Evolutionary conservation across 2,888 invertebrate genomes (phyloP).

Genomic region (Philhelius pedissequus): DNA sequence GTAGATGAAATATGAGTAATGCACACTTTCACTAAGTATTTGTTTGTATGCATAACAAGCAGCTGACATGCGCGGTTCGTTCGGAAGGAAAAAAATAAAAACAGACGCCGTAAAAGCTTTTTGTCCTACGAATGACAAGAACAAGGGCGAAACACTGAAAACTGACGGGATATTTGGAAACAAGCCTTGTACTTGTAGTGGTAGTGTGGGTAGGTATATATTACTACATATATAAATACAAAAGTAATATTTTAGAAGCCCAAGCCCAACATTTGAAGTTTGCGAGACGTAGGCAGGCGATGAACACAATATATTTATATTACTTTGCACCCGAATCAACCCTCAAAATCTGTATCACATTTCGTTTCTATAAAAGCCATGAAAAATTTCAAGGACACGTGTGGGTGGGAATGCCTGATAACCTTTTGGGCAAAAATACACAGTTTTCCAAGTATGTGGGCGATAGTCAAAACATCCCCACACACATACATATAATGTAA

Average conservation of each 20-base stretch:
- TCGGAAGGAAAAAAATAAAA: background rate
- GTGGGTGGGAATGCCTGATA: background rate
- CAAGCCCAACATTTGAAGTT: background rate
- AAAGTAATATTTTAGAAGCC: background rate
- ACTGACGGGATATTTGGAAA: background rate
- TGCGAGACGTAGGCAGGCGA: background rate
- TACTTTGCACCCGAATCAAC: background rate
- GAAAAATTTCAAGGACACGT: constrained; percentile 2
- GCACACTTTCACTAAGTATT: background rate
- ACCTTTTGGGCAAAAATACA: constrained; percentile 1
- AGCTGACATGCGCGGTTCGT: background rate
- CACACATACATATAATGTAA: background rate
- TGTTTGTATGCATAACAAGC: background rate
- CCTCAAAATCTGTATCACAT: background rate
- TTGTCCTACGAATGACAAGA: background rate
- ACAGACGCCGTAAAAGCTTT: background rate
- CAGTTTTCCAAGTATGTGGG: constrained; percentile 6
- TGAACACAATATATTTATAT: background rate
- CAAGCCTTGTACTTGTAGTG: too few species aligned
- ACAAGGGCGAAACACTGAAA: too few species aligned
- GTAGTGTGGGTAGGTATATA: too few species aligned
- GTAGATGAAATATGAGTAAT: background rate
- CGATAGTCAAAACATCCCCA: background rate
- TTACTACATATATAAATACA: background rate
- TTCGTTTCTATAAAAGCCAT: background rate